Conservation (phyloP, 2,113 vertebrate genomes). For the Saguinus imperator region DNA sequence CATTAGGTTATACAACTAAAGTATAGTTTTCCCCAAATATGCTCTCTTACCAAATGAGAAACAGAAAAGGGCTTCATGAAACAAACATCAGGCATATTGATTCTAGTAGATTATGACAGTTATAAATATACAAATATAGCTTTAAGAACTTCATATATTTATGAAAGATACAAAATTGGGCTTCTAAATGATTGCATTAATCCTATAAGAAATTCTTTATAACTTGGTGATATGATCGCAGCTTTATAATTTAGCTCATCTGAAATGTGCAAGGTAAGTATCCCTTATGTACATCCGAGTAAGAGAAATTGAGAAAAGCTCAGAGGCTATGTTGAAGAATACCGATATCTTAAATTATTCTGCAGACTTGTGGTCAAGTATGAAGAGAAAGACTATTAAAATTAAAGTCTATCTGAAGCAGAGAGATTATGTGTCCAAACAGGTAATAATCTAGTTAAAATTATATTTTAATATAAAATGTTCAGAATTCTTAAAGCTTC, state of each 20-base stretch:
- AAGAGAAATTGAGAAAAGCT: conserved; percentile 70
- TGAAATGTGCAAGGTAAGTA: conserved; percentile 54
- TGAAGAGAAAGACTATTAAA: conserved; percentile 76
- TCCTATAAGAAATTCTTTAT: not conserved
- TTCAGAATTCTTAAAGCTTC: conserved; percentile 43
- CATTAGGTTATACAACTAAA: conserved; percentile 43
- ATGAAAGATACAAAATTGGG: conserved; percentile 21
- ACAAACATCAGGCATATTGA: conserved; percentile 25
- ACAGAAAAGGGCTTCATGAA: conserved; percentile 45
- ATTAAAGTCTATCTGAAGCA: conserved; percentile 52
- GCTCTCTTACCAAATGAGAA: conserved; percentile 55
- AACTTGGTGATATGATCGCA: not conserved
- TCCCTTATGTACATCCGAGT: conserved; percentile 33
- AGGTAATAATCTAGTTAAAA: conserved; percentile 66
- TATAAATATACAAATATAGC: not conserved
- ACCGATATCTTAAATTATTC: conserved; percentile 79
- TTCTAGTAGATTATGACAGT: conserved; percentile 31
- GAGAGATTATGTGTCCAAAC: conserved; percentile 62
- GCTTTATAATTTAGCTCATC: conserved; percentile 43
- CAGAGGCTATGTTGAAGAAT: conserved; percentile 74
- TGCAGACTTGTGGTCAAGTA: conserved; percentile 74
- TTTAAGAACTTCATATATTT: not conserved
- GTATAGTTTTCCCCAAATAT: conserved; percentile 29
- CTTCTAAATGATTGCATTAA: conserved; percentile 49
- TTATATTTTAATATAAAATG: conserved; percentile 51